Evolutionary conservation across 1,140 invertebrate species (phyloP).

Genomic region (Trichonephila clavipes): DNA sequence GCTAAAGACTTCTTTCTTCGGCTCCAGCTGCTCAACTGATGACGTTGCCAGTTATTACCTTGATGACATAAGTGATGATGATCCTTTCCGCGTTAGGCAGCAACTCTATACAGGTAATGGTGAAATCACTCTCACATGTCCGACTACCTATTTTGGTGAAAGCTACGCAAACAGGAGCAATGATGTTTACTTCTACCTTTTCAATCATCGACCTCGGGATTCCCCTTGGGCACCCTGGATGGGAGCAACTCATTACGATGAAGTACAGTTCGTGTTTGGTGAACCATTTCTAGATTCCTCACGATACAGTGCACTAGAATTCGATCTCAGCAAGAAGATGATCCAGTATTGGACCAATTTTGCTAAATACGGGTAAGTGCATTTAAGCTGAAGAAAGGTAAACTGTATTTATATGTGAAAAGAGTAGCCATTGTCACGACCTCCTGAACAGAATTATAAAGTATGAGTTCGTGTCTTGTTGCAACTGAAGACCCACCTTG

Average conservation of each 20-base stretch:
- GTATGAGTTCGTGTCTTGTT: no score
- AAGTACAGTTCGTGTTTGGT: constrained; percentile 77
- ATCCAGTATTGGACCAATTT: constrained; percentile 75
- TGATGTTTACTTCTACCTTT: constrained; percentile 77
- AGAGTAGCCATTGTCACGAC: no score
- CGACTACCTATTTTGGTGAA: neutral
- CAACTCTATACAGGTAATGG: neutral
- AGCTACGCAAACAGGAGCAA: neutral
- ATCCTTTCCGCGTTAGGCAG: neutral
- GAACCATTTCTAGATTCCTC: constrained; percentile 24
- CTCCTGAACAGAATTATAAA: no score
- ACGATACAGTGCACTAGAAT: neutral
- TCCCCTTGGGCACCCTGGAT: constrained; percentile 63
- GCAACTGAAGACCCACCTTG: no score
- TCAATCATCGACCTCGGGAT: constrained; percentile 67
- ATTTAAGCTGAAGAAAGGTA: no score
- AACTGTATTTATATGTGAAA: no score
- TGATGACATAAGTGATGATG: neutral
- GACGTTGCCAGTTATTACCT: neutral
- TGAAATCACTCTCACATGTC: neutral
- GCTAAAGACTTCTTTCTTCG: neutral
- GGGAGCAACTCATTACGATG: constrained; percentile 74
- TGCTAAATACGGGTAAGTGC: constrained; percentile 70
- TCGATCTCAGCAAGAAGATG: constrained; percentile 14
- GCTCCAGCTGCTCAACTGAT: neutral